Percentiles rank a stretch among this genome's conserved stretches.
Evolutionary conservation across 2,113 vertebrate genomes (phyloP).

Genomic region (Deroptyus accipitrinus): DNA sequence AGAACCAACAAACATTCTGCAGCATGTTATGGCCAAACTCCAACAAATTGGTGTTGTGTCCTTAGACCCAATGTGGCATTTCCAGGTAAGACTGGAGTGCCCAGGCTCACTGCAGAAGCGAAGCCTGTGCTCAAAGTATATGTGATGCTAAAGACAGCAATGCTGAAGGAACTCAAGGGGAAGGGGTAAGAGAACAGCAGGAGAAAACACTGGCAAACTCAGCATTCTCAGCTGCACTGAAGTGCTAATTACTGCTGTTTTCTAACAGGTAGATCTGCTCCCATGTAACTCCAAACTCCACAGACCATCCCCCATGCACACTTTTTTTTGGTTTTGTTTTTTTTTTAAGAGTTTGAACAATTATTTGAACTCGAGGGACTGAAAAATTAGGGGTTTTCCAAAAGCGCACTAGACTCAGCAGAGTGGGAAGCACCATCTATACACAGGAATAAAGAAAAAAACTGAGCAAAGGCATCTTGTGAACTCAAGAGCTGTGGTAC

Average conservation of each 20-base stretch:
- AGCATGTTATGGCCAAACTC: background rate
- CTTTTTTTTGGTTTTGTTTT: background rate
- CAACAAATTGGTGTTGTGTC: rapidly evolving
- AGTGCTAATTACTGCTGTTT: background rate
- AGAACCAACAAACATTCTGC: rapidly evolving
- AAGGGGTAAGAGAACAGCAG: background rate
- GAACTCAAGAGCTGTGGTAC: background rate
- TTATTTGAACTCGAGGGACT: background rate
- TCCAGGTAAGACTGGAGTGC: background rate
- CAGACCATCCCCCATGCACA: background rate
- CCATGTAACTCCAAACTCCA: background rate
- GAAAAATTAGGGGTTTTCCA: slow-evolving; percentile 18
- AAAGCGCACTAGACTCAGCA: background rate
- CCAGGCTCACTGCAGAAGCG: background rate
- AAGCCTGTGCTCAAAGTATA: background rate
- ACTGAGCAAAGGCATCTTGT: background rate
- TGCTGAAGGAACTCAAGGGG: background rate
- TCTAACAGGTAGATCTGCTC: background rate
- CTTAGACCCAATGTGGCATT: rapidly evolving
- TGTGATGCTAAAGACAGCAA: background rate
- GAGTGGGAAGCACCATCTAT: background rate
- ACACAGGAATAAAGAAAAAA: background rate
- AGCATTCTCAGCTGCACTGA: rapidly evolving
- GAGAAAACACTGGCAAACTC: background rate
- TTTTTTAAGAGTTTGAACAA: background rate